Percentiles rank a stretch among this genome's conserved stretches.
phyloP scores from a whole-genome alignment of 1,140 invertebrate genomes.

The Drosophila bifasciata region DNA sequence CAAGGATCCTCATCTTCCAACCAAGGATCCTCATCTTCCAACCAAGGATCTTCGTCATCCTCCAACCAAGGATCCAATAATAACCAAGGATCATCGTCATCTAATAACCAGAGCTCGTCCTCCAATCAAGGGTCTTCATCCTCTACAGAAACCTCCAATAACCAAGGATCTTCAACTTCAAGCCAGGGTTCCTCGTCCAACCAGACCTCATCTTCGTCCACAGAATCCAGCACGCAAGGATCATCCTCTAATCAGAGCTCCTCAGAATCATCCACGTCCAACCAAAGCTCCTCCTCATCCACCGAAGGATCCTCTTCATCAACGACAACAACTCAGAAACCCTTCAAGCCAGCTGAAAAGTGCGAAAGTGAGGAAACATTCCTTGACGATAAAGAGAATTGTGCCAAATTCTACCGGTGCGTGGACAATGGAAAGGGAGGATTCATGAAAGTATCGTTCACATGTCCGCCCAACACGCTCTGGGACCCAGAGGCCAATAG shows the following conservation, averaged over 20 bases:
- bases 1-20: slow-evolving; percentile 36
- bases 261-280: slow-evolving; percentile 32
- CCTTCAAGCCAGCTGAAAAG: slow-evolving; percentile 67
- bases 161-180: slow-evolving; percentile 1
- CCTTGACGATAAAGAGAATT: slow-evolving; percentile 86
- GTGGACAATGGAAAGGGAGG: slow-evolving; percentile 86
- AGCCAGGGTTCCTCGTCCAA: slow-evolving; percentile 30
- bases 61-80: slow-evolving; percentile 9
- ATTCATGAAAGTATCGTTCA: slow-evolving; percentile 87
- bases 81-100: slow-evolving; percentile 20
- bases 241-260: slow-evolving; percentile 48
- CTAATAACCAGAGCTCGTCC: background rate
- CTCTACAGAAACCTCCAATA: background rate
- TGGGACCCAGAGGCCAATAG: slow-evolving; percentile 87
- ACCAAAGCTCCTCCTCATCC: slow-evolving; percentile 38
- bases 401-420: slow-evolving; percentile 89
- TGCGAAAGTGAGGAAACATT: slow-evolving; percentile 86
- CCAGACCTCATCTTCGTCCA: slow-evolving; percentile 19
- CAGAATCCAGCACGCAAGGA: slow-evolving; percentile 28
- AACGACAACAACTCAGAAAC: slow-evolving; percentile 58
- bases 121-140: slow-evolving; percentile 38
- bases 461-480: slow-evolving; percentile 87
- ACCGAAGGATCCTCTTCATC: slow-evolving; percentile 46
- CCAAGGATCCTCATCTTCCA: slow-evolving; percentile 36
- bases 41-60: slow-evolving; percentile 32